Base-by-base conservation (phyloP, 2,888 invertebrate species). In the Spisula subtruncata region DNA sequence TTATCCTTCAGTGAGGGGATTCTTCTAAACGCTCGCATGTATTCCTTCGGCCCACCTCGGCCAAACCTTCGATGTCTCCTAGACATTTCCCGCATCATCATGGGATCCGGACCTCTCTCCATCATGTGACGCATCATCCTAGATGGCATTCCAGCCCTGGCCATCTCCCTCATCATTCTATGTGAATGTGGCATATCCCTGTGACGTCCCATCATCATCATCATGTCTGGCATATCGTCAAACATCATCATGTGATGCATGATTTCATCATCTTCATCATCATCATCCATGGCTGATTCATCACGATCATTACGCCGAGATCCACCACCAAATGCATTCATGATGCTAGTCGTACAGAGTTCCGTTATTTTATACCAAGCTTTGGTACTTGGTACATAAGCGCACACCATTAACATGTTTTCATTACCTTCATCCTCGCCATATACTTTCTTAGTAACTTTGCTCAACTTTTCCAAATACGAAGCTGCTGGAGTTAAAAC, bases 321-420 rank as follows among this genome's bases (percentile, higher is more conserved):
- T 0, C 46, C n/a, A 12, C 25, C 20, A 35, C 35, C 16, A 41
- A 60, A 60, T 35, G 35, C 35, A 12, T 48, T 80, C 48, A 35
- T 79, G 20, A 88, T 81, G 41, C 85, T 85, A n/a, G 25, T n/a
- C 4, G 84, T 35, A 46, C 35, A 35, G 5, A 89, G 41, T 1
- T 75, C 75, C 16, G 56, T 41, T 29, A 89, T 82, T 83, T 89
- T 86, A 35, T 66, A 86, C 89, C 89, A 89, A 20, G 80, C 32
- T 6, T 80, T 71, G n/a, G 51, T 86, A 35, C 89, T 25, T 18
- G 89, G 86, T n/a, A 89, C 46, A 80, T 83, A 89, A 6, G 54
- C 83, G 18, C 85, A 75, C 0, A 89, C 66, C 25, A 82, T 75
- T 25, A 89, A 29, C 14, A 46, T 82, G 35, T 86, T 79, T 4